phyloP scores from a whole-genome alignment of 2,797 vertebrate species.

The Sebastes dallii region DNA sequence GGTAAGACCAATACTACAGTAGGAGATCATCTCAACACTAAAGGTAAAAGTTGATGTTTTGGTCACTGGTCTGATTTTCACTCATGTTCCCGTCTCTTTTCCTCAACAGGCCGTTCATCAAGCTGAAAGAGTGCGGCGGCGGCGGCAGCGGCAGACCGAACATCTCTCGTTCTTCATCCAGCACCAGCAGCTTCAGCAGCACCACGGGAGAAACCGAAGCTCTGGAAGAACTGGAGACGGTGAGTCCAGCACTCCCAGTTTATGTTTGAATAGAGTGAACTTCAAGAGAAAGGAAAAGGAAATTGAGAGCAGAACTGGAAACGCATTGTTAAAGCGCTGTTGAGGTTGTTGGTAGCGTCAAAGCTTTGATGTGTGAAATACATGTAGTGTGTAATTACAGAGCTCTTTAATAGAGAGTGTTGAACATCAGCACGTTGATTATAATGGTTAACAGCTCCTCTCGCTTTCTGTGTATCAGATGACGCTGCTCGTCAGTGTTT shows the following conservation, averaged over 20 bases:
- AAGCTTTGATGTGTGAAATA: background rate
- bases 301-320: background rate
- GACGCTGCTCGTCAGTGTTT: background rate
- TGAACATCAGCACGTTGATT: conserved; percentile 24
- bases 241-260: conserved; percentile 28
- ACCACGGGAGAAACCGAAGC: conserved; percentile 92
- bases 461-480: conserved; percentile 4
- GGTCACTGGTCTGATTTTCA: background rate
- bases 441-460: conserved; percentile 17
- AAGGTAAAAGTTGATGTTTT: background rate
- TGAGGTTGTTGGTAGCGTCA: background rate
- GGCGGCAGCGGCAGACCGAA: conserved; percentile 82
- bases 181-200: conserved; percentile 99
- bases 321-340: background rate
- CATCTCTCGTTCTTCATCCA: conserved; percentile 96
- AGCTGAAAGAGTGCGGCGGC: conserved; percentile 90
- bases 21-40: background rate
- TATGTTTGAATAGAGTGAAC: background rate
- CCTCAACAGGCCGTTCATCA: conserved; percentile 85
- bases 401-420: conserved; percentile 4
- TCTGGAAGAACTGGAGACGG: conserved; percentile 91
- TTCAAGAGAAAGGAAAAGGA: background rate
- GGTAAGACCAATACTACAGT: conserved; percentile 74
- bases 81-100: background rate
- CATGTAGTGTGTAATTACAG: conserved; percentile 13